A percentile compares a stretch with the other conserved stretches of the same genome.
Evolutionary conservation across 2,797 vertebrate genomes (phyloP).

Genomic region (Limnodromus scolopaceus): DNA sequence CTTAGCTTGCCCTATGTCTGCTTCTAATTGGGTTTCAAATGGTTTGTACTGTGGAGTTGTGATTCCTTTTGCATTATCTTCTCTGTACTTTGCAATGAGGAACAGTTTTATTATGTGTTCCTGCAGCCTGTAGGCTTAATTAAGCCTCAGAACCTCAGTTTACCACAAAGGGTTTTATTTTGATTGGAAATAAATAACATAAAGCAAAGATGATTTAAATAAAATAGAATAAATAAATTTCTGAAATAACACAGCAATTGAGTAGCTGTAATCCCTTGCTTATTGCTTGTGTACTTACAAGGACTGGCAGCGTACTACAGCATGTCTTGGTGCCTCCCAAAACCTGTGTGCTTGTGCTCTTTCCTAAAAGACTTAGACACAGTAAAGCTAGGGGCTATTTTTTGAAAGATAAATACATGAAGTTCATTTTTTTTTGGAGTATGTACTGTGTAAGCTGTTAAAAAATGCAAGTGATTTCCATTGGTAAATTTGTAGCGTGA

Average conservation of each 20-base stretch:
- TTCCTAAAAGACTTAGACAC: neutral
- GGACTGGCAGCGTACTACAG: neutral
- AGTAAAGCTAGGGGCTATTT: neutral
- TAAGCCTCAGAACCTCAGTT: neutral
- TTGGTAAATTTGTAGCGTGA: neutral
- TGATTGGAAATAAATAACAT: neutral
- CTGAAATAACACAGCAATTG: neutral
- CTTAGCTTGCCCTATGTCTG: neutral
- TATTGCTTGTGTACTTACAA: neutral
- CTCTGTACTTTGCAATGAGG: neutral
- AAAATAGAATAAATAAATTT: neutral
- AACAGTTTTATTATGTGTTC: neutral
- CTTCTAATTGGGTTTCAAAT: neutral
- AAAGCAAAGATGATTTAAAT: neutral
- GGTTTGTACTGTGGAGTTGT: neutral
- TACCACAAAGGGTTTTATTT: neutral
- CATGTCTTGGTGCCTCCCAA: rapidly evolving
- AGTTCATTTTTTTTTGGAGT: neutral
- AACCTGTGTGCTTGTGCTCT: neutral
- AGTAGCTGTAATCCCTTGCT: neutral
- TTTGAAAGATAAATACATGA: neutral
- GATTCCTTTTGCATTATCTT: neutral
- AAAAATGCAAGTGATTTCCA: neutral
- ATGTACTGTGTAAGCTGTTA: neutral
- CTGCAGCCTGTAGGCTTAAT: neutral